A percentile compares a stretch with the other conserved stretches of the same genome.
Evolutionary conservation across 1,140 invertebrate genomes (phyloP).

Genomic region (Diachasma alloeum): DNA sequence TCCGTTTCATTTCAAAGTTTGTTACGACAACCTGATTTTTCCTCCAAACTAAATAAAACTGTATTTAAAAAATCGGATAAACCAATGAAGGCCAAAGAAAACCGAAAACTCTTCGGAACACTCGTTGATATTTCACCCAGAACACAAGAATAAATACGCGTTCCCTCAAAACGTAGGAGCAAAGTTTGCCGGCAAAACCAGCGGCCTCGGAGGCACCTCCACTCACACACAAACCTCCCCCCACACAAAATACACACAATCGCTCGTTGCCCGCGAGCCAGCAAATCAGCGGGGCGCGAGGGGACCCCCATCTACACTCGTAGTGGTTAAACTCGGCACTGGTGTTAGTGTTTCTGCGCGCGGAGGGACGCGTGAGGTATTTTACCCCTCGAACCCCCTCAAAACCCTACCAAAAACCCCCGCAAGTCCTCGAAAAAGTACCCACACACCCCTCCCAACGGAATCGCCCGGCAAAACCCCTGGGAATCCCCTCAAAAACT

Average conservation of each 20-base stretch:
- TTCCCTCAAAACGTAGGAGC: not conserved
- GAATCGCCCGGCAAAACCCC: not conserved
- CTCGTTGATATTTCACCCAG: too few species aligned
- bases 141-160: conserved; percentile 17
- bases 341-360: conserved; percentile 17
- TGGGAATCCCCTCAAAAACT: not conserved
- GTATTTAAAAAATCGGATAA: too few species aligned
- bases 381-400: not conserved
- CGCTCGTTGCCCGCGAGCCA: not conserved
- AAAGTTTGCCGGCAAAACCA: conserved; percentile 29
- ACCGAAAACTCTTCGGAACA: too few species aligned
- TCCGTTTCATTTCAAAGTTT: too few species aligned
- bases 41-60: too few species aligned
- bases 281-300: not conserved
- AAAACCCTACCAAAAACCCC: not conserved
- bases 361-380: conserved; percentile 27
- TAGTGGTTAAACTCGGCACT: not conserved
- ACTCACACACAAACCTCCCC: not conserved
- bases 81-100: too few species aligned
- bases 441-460: not conserved
- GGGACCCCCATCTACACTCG: not conserved
- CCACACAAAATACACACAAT: conserved; percentile 15
- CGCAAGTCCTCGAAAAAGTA: conserved; percentile 5
- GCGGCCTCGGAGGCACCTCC: conserved; percentile 3
- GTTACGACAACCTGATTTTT: too few species aligned